phyloP scores from a whole-genome alignment of 53 echinoderm and acorn worm species.

The Temnopleurus reevesii region DNA sequence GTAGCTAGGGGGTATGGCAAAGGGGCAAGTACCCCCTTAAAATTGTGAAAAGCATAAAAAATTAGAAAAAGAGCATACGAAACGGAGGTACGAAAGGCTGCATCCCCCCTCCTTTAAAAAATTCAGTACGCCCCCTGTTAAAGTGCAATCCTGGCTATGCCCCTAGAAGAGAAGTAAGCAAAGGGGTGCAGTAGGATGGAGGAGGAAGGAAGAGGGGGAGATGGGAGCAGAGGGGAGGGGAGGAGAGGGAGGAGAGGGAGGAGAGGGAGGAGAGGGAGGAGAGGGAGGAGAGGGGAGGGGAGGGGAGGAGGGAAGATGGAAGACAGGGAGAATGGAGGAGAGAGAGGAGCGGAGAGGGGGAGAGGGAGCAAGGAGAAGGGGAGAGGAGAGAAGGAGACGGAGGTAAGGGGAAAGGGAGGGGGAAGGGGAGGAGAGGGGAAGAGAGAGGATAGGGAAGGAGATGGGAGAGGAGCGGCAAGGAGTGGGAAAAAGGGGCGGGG shows the following conservation, averaged over 20 bases:
- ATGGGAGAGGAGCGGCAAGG: background rate
- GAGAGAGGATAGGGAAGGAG: background rate
- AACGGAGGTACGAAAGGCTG: too few species aligned
- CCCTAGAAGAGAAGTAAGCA: background rate
- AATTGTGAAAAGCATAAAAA: too few species aligned
- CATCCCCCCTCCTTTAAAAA: too few species aligned
- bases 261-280: background rate
- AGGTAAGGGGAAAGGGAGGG: background rate
- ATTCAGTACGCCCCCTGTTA: too few species aligned
- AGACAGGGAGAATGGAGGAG: background rate
- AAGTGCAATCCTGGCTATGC: too few species aligned
- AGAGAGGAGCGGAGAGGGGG: background rate
- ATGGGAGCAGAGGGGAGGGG: background rate
- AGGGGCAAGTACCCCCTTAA: too few species aligned
- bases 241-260: background rate
- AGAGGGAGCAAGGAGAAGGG: background rate
- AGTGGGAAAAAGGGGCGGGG: background rate
- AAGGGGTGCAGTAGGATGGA: background rate
- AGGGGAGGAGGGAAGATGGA: background rate
- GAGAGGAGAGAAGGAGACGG: background rate
- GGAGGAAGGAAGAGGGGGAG: background rate
- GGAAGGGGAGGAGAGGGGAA: background rate
- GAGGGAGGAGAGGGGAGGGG: background rate
- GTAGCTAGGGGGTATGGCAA: too few species aligned
- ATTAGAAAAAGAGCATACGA: too few species aligned